Percentiles rank a stretch among this genome's conserved stretches.
These are phyloP conservation scores for Sesamia nonagrioides DNA, from an alignment of 1,140 invertebrate species.

Conservation along the genomic window DNA sequence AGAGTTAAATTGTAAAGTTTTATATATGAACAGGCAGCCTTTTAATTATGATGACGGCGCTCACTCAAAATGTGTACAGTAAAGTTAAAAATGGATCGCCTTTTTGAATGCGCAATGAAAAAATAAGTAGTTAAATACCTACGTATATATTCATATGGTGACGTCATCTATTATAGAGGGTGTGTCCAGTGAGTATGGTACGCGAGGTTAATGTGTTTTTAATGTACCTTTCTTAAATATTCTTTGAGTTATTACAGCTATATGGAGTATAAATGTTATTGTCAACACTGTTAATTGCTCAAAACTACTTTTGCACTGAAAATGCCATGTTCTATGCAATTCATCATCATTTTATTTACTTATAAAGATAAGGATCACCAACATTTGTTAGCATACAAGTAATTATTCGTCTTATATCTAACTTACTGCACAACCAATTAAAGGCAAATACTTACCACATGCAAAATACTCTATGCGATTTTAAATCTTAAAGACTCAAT, in stretches of 20 bases:
- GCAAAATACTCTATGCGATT: no score
- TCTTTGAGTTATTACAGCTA: not conserved
- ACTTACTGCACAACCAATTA: no score
- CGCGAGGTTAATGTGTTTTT: conserved; percentile 30
- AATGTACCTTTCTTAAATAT: conserved; percentile 28
- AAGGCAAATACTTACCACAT: no score
- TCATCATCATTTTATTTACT: no score
- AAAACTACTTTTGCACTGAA: not conserved
- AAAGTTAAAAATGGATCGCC: conserved; percentile 32
- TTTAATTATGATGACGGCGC: conserved; percentile 31
- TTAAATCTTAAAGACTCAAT: no score
- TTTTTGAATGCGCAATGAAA: conserved; percentile 6
- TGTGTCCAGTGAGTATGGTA: not conserved
- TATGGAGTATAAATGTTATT: not conserved
- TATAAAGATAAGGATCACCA: no score
- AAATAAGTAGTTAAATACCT: not conserved
- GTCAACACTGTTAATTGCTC: conserved; percentile 1
- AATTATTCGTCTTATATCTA: no score
- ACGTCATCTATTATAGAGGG: not conserved
- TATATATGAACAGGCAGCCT: conserved; percentile 11
- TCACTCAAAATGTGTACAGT: conserved; percentile 27
- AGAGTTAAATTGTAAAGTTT: conserved; percentile 23
- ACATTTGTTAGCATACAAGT: no score
- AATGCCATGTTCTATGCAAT: no score
- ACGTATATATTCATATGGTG: conserved; percentile 20